Conservation (phyloP, 2,888 invertebrate genomes). For the Portevinia maculata region DNA sequence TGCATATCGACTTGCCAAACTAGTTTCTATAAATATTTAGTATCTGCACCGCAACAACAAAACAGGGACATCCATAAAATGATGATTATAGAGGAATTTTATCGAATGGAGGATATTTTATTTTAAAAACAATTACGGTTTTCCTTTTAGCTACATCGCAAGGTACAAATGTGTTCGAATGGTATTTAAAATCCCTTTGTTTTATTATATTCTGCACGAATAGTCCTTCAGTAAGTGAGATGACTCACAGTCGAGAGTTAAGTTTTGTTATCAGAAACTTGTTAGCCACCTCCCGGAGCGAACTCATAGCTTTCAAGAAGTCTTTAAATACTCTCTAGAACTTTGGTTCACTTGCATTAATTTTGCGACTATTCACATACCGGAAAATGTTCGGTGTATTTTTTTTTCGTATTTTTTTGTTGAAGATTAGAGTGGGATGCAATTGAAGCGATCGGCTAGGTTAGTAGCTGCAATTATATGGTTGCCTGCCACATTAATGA, state of each 20-base stretch:
- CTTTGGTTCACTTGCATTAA: slow-evolving; percentile 14
- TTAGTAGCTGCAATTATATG: slow-evolving; percentile 65
- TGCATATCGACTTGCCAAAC: slow-evolving; percentile 61
- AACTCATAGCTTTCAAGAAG: slow-evolving; percentile 4
- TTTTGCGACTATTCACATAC: background rate
- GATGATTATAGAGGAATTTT: slow-evolving; percentile 3
- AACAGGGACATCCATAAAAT: slow-evolving; percentile 24
- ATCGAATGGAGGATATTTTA: background rate
- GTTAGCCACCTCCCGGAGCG: slow-evolving; percentile 10
- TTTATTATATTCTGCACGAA: background rate
- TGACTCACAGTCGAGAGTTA: slow-evolving; percentile 46
- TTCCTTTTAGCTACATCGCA: slow-evolving; percentile 29
- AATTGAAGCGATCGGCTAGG: slow-evolving; percentile 42
- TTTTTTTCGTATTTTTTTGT: slow-evolving; percentile 9
- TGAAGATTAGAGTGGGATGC: slow-evolving; percentile 48
- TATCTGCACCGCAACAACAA: slow-evolving; percentile 52
- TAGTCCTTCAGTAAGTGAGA: background rate
- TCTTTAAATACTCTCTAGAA: slow-evolving; percentile 58
- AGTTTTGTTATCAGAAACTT: slow-evolving; percentile 18
- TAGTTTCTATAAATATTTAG: slow-evolving; percentile 62
- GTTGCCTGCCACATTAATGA: slow-evolving; percentile 69
- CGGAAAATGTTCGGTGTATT: slow-evolving; percentile 16
- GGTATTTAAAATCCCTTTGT: slow-evolving; percentile 53
- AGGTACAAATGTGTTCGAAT: background rate
- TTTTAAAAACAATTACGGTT: slow-evolving; percentile 39